A percentile compares a stretch with the other conserved stretches of the same genome.
phyloP scores from a whole-genome alignment of 2,797 vertebrate genomes.

The Propithecus deckenii region DNA sequence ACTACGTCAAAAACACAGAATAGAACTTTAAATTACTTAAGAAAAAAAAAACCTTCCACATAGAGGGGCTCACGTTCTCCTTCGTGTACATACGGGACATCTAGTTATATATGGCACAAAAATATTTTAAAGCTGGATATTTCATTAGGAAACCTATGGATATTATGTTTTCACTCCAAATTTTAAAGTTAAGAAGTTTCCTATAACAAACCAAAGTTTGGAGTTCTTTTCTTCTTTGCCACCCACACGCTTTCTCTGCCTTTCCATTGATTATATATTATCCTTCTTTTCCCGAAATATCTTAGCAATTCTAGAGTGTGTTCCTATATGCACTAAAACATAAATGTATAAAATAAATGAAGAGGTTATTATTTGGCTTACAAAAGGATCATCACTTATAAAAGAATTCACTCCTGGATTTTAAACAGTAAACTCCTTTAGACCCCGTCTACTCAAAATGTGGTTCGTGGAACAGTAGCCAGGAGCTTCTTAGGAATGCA shows the following conservation, averaged over 20 bases:
- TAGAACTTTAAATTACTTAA: neutral
- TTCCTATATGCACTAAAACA: neutral
- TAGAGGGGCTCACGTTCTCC: neutral
- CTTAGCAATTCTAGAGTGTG: neutral
- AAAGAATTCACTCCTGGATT: neutral
- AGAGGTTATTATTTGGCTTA: neutral
- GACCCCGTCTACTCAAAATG: neutral
- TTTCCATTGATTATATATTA: neutral
- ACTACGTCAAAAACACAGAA: neutral
- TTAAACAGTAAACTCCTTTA: neutral
- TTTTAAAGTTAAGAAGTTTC: neutral
- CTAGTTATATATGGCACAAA: neutral
- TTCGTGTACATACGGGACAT: neutral
- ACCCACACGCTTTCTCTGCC: neutral
- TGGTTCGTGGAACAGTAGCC: neutral
- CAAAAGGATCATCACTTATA: neutral
- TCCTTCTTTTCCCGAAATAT: neutral
- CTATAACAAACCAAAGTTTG: neutral
- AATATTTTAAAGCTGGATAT: neutral
- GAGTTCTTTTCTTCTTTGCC: neutral
- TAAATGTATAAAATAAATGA: neutral
- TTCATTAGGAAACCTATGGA: neutral
- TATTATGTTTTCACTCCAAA: neutral
- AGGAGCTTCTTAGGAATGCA: neutral
- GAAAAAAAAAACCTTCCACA: neutral